A percentile compares a stretch with the other conserved stretches of the same genome.
phyloP scores from a whole-genome alignment of 2,113 vertebrate genomes.

The Sceloporus undulatus region DNA sequence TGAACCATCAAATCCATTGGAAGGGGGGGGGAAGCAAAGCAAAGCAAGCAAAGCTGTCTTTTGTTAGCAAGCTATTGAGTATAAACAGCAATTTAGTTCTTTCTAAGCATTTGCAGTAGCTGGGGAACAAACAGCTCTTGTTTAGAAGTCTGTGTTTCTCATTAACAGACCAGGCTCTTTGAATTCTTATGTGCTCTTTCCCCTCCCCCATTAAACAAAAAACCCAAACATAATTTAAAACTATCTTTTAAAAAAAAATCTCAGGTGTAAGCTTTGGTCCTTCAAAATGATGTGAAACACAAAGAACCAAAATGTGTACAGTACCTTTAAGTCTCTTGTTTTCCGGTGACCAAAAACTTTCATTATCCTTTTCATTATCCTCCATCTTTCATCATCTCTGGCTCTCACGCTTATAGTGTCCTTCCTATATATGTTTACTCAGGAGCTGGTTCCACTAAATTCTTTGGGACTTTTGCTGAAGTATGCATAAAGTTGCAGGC shows the following conservation, averaged over 20 bases:
- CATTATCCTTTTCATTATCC: not conserved
- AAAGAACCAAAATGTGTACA: not conserved
- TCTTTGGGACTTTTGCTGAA: not conserved
- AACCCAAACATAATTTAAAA: not conserved
- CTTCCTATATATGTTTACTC: not conserved
- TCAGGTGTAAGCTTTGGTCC: constrained; percentile 31
- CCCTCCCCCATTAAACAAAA: not conserved
- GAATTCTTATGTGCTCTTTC: constrained; percentile 39
- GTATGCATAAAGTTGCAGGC: not conserved
- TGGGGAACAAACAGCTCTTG: constrained; percentile 70
- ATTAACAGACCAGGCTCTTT: constrained; percentile 51
- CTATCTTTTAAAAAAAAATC: constrained; percentile 15
- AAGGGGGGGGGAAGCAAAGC: not conserved
- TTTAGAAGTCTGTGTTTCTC: constrained; percentile 61
- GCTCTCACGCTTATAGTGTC: not conserved
- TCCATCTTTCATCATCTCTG: not conserved
- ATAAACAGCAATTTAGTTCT: constrained; percentile 73
- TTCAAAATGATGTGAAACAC: not conserved
- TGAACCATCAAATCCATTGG: constrained; percentile 67
- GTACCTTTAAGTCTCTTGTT: constrained; percentile 5
- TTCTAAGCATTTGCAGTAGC: constrained; percentile 67
- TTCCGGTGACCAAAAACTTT: not conserved
- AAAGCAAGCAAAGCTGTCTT: constrained; percentile 63
- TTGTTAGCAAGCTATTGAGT: constrained; percentile 71
- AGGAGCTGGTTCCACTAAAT: not conserved